Evolutionary conservation across 2,113 vertebrate genomes (phyloP).

Genomic region (Leptocoma aspasia): DNA sequence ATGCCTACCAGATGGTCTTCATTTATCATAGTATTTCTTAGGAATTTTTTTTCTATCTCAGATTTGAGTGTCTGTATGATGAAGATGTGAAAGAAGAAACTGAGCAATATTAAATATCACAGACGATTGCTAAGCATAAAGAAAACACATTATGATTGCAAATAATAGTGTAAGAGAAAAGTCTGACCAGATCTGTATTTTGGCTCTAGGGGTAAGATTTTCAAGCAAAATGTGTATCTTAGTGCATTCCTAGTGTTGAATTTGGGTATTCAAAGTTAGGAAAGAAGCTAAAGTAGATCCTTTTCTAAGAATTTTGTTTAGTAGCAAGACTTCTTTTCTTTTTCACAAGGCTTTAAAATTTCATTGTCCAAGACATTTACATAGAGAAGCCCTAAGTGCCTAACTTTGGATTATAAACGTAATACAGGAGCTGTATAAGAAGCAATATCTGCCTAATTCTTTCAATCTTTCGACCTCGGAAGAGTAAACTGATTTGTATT

Average conservation of each 20-base stretch:
- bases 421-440: neutral
- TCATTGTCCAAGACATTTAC: neutral
- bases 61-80: neutral
- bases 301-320: neutral
- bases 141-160: neutral
- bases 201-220: neutral
- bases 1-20: conserved; percentile 34
- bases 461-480: neutral
- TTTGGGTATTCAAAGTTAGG: neutral
- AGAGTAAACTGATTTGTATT: neutral
- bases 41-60: neutral
- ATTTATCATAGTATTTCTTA: conserved; percentile 48
- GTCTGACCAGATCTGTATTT: neutral
- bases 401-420: neutral
- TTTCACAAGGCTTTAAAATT: neutral
- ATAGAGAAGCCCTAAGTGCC: neutral
- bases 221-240: neutral
- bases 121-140: neutral
- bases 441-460: neutral
- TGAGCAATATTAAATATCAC: conserved; percentile 17
- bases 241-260: neutral
- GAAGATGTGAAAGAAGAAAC: neutral
- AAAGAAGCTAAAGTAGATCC: neutral
- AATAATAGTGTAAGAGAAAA: neutral
- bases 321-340: neutral